Percentiles rank a stretch among this genome's conserved stretches.
These are phyloP conservation scores for Xenus cinereus DNA, from an alignment of 2,113 vertebrate genomes.

Conservation along the genomic window DNA sequence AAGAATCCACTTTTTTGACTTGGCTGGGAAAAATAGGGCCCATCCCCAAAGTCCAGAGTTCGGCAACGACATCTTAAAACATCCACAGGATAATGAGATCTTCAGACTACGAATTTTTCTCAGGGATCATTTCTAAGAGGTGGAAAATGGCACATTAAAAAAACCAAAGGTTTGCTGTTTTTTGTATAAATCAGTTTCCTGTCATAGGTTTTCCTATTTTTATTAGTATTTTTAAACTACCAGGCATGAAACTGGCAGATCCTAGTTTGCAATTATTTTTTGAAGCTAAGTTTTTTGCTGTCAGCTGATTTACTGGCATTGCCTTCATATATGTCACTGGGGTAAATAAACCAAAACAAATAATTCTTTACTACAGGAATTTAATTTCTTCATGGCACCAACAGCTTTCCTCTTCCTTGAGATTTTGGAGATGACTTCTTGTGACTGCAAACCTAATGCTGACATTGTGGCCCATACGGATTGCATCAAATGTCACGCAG, in stretches of 20 bases:
- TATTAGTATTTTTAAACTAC: constrained; percentile 37
- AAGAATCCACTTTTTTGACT: not conserved
- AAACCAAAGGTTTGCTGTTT: not conserved
- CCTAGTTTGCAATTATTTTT: not conserved
- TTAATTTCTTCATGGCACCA: constrained; percentile 3
- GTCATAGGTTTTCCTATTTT: not conserved
- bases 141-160: not conserved
- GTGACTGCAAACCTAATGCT: not conserved
- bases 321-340: not conserved
- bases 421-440: not conserved
- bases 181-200: not conserved
- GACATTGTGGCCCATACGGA: not conserved
- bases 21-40: not conserved
- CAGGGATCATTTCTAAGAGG: not conserved
- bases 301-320: constrained; percentile 30
- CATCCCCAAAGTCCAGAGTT: not conserved
- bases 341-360: constrained; percentile 26
- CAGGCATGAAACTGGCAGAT: not conserved
- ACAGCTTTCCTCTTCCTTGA: not conserved
- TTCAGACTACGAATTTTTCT: not conserved
- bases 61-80: not conserved
- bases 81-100: not conserved
- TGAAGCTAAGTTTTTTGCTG: not conserved
- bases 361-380: not conserved
- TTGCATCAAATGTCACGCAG: not conserved